These are phyloP conservation scores for Tamandua tetradactyla DNA, from an alignment of 2,797 vertebrate species.

Conservation along the genomic window DNA sequence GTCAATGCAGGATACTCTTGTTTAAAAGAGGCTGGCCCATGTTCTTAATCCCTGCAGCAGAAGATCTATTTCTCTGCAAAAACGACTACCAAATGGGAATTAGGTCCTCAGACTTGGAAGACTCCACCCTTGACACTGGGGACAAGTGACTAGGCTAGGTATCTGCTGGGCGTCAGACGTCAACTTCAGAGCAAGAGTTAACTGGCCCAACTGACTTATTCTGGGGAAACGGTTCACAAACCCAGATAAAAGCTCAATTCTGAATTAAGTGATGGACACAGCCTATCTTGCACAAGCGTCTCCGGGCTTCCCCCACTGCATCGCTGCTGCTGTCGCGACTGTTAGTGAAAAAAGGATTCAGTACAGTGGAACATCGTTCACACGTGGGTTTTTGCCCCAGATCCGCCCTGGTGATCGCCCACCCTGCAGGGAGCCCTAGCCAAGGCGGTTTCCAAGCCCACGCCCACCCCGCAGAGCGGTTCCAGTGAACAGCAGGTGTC, in stretches of 20 bases:
- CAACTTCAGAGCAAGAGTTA: neutral
- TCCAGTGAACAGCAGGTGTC: conserved; percentile 66
- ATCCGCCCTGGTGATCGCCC: neutral
- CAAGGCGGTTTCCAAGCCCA: neutral
- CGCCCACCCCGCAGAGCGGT: neutral
- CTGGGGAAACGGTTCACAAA: neutral
- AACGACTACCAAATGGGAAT: no score
- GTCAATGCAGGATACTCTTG: neutral
- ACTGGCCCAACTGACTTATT: neutral
- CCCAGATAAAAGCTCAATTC: neutral
- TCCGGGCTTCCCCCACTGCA: fast-evolving
- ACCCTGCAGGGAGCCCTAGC: neutral
- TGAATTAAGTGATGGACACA: neutral
- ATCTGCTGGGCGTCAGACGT: neutral
- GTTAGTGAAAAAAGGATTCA: neutral
- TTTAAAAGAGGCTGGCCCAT: neutral
- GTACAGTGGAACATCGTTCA: neutral
- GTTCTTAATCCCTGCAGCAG: neutral
- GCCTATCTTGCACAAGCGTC: fast-evolving
- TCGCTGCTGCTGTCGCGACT: neutral
- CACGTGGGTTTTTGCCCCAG: neutral
- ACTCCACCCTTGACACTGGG: neutral
- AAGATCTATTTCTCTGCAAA: neutral
- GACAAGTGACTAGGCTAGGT: neutral
- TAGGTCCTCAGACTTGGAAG: neutral